phyloP scores from a whole-genome alignment of 2,888 invertebrate species.

The Boloria euphrosyne region DNA sequence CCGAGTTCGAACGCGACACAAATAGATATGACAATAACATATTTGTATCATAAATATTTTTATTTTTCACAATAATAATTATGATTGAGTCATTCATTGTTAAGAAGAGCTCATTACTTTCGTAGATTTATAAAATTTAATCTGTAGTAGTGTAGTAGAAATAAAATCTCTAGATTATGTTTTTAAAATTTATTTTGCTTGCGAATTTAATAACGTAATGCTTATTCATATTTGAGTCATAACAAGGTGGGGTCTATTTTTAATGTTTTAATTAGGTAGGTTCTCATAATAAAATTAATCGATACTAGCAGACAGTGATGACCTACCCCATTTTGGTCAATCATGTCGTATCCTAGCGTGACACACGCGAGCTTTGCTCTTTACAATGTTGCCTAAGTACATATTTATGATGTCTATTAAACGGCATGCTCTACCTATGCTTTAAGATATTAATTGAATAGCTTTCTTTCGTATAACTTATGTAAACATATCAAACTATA shows the following conservation, averaged over 20 bases:
- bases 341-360: conserved; percentile 59
- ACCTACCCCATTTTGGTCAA: conserved; percentile 49
- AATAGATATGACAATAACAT: conserved; percentile 18
- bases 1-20: conserved; percentile 3
- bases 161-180: too few relatives aligned
- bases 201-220: too few relatives aligned
- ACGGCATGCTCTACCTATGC: conserved; percentile 16
- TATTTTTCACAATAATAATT: conserved; percentile 1
- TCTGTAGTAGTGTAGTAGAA: background rate
- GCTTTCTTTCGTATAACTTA: too few relatives aligned
- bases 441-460: background rate
- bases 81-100: background rate
- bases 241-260: background rate
- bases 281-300: conserved; percentile 14
- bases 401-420: conserved; percentile 18
- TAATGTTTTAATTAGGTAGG: background rate
- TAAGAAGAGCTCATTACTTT: conserved; percentile 2
- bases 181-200: too few relatives aligned
- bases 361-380: conserved; percentile 49
- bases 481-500: too few relatives aligned
- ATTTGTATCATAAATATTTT: conserved; percentile 15
- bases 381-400: conserved; percentile 20
- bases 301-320: conserved; percentile 24
- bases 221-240: background rate
- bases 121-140: background rate